These are phyloP conservation scores for Delia radicum DNA, from an alignment of 1,140 invertebrate genomes.

Conservation along the genomic window DNA sequence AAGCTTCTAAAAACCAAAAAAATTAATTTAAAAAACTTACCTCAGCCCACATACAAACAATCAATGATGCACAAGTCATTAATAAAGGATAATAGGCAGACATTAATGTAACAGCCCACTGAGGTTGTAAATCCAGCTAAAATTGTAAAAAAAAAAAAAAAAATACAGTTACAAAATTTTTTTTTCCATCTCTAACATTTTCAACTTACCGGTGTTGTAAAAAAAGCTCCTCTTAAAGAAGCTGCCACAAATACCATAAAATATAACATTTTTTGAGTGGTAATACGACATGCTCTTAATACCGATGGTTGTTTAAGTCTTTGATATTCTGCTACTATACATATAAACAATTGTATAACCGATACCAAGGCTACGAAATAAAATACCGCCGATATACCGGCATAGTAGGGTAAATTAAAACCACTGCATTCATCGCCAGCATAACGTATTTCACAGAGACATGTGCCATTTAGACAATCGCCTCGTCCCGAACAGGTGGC, in stretches of 20 bases:
- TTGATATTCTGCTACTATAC: conserved; percentile 78
- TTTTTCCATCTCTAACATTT: not conserved
- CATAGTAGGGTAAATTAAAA: conserved; percentile 65
- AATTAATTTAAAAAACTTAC: conserved; percentile 60
- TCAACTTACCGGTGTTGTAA: conserved; percentile 79
- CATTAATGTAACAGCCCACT: conserved; percentile 81
- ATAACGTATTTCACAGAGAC: conserved; percentile 81
- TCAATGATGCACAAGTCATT: conserved; percentile 84
- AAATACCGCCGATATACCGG: conserved; percentile 77
- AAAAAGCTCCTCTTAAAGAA: conserved; percentile 82
- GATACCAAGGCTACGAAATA: conserved; percentile 83
- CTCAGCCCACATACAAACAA: conserved; percentile 95
- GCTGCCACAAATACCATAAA: conserved; percentile 86
- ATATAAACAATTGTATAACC: conserved; percentile 82
- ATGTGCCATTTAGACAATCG: conserved; percentile 87
- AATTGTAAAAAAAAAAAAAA: conserved; percentile 39
- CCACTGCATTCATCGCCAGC: conserved; percentile 64
- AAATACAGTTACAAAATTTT: conserved; percentile 9
- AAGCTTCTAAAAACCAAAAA: too few relatives aligned
- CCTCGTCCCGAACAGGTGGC: conserved; percentile 69
- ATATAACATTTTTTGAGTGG: conserved; percentile 89
- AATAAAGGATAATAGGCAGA: conserved; percentile 90
- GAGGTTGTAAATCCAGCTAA: conserved; percentile 75
- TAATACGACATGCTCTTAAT: conserved; percentile 78
- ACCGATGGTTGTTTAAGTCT: conserved; percentile 79